Percentiles rank a stretch among this genome's conserved stretches.
These are phyloP conservation scores for Dusona sp. DNA, from an alignment of 2,888 invertebrate genomes.

Conservation along the genomic window DNA sequence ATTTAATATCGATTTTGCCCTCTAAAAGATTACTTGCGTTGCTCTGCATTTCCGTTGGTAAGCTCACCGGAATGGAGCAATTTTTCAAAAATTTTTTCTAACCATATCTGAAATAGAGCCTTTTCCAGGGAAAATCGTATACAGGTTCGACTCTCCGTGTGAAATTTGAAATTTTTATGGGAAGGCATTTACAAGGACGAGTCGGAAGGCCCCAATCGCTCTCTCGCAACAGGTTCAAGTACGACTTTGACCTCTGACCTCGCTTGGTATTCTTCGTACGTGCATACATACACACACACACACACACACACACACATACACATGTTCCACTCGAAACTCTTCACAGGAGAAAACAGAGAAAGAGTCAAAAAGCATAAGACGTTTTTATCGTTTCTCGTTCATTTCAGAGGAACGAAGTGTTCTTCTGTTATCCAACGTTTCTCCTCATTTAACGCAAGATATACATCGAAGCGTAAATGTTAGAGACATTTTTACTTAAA, in stretches of 20 bases:
- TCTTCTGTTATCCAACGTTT: neutral
- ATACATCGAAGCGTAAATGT: no score
- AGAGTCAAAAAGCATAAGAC: neutral
- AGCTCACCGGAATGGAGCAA: neutral
- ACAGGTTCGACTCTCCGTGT: neutral
- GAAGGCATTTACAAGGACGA: constrained; percentile 18
- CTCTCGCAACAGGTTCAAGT: constrained; percentile 65
- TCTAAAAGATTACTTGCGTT: neutral
- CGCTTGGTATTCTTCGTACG: neutral
- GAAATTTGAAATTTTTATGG: constrained; percentile 29
- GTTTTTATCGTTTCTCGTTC: neutral
- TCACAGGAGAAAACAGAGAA: neutral
- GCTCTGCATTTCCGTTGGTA: neutral
- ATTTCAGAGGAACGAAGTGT: neutral
- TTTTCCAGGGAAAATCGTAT: neutral
- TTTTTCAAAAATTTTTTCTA: neutral
- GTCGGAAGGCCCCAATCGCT: constrained; percentile 25
- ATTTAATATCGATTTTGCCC: neutral
- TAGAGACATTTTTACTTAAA: no score
- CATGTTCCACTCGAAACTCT: neutral
- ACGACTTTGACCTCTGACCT: constrained; percentile 48
- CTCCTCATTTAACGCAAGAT: no score
- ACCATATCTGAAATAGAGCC: neutral
- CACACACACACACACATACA: neutral
- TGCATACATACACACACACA: neutral